Evolutionary conservation across 2,113 vertebrate species (phyloP).

Genomic region (Ceyx cyanopectus): DNA sequence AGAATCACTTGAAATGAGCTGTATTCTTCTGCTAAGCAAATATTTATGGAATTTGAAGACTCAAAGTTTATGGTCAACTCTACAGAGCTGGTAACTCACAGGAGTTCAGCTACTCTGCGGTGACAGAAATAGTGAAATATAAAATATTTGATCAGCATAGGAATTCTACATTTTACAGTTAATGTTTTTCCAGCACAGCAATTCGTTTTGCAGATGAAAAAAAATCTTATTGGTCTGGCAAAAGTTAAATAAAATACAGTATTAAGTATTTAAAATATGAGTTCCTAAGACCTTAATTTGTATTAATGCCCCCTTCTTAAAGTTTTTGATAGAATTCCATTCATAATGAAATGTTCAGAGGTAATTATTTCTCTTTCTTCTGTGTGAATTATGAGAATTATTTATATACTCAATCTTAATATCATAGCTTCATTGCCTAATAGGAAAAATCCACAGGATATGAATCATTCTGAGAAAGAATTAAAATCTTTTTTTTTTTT

Average conservation of each 20-base stretch:
- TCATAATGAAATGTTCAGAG: slow-evolving; percentile 77
- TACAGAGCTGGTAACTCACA: neutral
- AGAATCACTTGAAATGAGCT: neutral
- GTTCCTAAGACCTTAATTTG: slow-evolving; percentile 69
- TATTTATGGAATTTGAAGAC: neutral
- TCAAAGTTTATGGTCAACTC: neutral
- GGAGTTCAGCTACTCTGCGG: neutral
- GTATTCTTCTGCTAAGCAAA: neutral
- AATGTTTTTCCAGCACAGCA: slow-evolving; percentile 23
- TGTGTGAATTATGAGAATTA: slow-evolving; percentile 77
- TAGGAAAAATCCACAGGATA: slow-evolving; percentile 75
- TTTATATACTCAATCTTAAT: slow-evolving; percentile 78
- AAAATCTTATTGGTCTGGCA: slow-evolving; percentile 27
- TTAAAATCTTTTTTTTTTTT: slow-evolving; percentile 68
- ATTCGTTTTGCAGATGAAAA: slow-evolving; percentile 51
- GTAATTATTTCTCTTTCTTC: slow-evolving; percentile 79
- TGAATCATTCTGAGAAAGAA: slow-evolving; percentile 73
- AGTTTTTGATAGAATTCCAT: slow-evolving; percentile 74
- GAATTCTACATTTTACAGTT: slow-evolving; percentile 33
- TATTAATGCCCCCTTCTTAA: slow-evolving; percentile 70
- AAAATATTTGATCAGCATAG: slow-evolving; percentile 28
- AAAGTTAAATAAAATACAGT: slow-evolving; percentile 66
- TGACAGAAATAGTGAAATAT: slow-evolving; percentile 18
- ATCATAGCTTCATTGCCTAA: slow-evolving; percentile 71
- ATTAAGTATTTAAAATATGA: slow-evolving; percentile 68